These are phyloP conservation scores for Cathartes aura DNA, from an alignment of 2,113 vertebrate genomes.

Conservation along the genomic window DNA sequence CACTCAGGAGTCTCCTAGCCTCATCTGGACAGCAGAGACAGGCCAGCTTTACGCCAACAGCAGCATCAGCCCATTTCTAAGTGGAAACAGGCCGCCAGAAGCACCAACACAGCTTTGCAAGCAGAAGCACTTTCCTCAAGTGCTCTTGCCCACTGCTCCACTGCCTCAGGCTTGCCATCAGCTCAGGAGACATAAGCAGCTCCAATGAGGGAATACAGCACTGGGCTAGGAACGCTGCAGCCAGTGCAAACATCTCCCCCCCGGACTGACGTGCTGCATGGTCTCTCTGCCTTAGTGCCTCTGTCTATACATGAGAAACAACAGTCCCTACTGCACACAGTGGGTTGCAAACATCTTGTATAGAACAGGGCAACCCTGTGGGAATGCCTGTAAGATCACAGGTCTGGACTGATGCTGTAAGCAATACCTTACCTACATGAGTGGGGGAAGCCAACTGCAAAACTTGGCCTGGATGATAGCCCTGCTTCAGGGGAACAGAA, in stretches of 20 bases:
- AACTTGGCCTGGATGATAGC: neutral
- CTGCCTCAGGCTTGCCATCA: neutral
- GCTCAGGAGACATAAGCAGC: neutral
- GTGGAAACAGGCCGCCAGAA: neutral
- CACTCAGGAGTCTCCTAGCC: neutral
- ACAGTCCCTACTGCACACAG: neutral
- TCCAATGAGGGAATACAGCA: neutral
- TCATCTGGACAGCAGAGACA: neutral
- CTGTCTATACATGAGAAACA: neutral
- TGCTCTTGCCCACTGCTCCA: neutral
- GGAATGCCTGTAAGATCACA: neutral
- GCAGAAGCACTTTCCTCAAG: neutral
- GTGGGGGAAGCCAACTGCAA: neutral
- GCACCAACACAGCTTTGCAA: neutral
- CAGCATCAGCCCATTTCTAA: neutral
- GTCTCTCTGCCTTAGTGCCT: neutral
- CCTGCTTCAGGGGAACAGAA: neutral
- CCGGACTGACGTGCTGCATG: neutral
- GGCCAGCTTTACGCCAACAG: neutral
- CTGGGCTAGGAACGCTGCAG: neutral
- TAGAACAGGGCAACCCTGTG: neutral
- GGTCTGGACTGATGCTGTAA: neutral
- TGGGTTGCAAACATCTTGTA: neutral
- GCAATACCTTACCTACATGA: neutral
- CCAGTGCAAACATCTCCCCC: fast-evolving